Conservation (phyloP, 1,140 invertebrate genomes). For the Aradophagus sp. region DNA sequence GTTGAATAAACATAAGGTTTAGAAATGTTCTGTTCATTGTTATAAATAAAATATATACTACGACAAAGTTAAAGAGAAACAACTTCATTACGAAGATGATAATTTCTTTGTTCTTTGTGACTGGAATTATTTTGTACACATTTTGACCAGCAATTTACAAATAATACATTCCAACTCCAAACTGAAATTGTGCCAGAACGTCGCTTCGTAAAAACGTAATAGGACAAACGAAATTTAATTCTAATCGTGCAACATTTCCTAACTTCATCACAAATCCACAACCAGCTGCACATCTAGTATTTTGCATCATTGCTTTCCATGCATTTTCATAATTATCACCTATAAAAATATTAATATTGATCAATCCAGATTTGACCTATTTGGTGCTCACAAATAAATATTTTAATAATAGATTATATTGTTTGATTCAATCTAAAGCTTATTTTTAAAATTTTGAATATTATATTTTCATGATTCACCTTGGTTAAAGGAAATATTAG, state of each 20-base stretch:
- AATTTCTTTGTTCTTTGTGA: constrained; percentile 27
- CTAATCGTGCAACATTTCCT: constrained; percentile 85
- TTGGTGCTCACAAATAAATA: no score
- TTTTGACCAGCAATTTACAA: constrained; percentile 60
- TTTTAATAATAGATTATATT: no score
- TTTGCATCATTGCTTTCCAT: constrained; percentile 70
- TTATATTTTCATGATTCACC: no score
- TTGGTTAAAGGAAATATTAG: constrained; percentile 72
- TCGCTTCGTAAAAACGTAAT: constrained; percentile 63
- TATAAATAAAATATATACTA: no score
- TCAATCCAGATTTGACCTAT: no score
- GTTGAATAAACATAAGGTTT: no score
- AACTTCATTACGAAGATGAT: no score
- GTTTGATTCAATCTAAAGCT: no score
- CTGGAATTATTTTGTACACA: constrained; percentile 48
- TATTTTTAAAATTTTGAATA: no score
- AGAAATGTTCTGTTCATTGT: no score
- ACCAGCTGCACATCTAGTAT: constrained; percentile 80
- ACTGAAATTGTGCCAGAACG: constrained; percentile 68
- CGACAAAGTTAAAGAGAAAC: no score
- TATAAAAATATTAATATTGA: constrained; percentile 51
- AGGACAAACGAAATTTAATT: constrained; percentile 80
- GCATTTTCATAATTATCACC: constrained; percentile 67
- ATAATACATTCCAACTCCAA: constrained; percentile 72
- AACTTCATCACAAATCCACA: constrained; percentile 85